Base-by-base conservation (phyloP, 37 sponge, comb jelly and placozoan species). In the Oopsacas minuta region DNA sequence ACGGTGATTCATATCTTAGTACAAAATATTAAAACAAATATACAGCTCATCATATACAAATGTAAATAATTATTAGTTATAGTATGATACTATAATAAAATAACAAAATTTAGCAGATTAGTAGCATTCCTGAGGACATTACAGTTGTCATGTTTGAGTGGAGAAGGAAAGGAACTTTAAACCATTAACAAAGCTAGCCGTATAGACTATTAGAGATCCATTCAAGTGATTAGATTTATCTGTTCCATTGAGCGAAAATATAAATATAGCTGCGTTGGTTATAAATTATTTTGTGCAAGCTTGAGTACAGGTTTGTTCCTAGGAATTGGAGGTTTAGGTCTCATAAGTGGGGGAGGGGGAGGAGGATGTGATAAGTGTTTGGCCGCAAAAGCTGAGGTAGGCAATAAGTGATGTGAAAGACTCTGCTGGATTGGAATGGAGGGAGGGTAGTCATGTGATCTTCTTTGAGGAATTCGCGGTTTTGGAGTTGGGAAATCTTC, bases 261-360 rank as follows among this genome's bases (percentile, higher is more conserved):
- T 12, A 46, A 12, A 46, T 12, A 22, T 34, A 61, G 75, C 20
- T n/a, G 75, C 28, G 75, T 12, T 3, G 5, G 7, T 3, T 32
- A 61, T 61, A 32, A 61, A 61, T 12, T 61, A 12, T 61, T 61
- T 3, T 61, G 49, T 15, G 83, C 1, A 3, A 17, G 36, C 25
- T 38, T 5, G 25, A 37, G 36, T 20, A 32, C 36, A 23, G 37
- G 36, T 36, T 85, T 52, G 0, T 83, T 81, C 36, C 46, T 49
- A 5, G 84, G 84, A 23, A 22, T 52, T 25, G 85, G 83, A 15
- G 87, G 90, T 37, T 86, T 86, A 0, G 87, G 88, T 28, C 83
- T 84, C 36, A 30, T 53, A 5, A 39, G 81, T n/a, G 85, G 38
- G 39, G 84, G 84, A 38, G 82, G 35, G 7, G 87, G 87, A 20